phyloP scores from a whole-genome alignment of 2,113 vertebrate genomes.

The Pluvianellus socialis region DNA sequence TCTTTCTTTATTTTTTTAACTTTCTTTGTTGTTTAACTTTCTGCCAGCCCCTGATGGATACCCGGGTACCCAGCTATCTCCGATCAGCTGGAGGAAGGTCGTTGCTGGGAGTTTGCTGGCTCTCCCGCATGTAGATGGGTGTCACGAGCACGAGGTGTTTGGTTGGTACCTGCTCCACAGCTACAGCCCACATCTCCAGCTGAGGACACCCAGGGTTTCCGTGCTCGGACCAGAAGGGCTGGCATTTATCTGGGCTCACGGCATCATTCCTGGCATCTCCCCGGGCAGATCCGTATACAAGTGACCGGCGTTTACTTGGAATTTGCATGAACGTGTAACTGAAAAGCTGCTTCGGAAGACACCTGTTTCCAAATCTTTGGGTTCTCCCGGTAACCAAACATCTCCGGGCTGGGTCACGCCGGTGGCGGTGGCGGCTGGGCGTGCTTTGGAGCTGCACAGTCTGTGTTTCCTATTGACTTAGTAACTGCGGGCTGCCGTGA shows the following conservation, averaged over 20 bases:
- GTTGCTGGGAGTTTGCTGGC: neutral
- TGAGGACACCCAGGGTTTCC: neutral
- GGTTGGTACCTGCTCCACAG: neutral
- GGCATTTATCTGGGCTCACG: neutral
- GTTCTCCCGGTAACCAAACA: neutral
- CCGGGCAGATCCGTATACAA: neutral
- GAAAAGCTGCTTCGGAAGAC: neutral
- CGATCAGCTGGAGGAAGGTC: neutral
- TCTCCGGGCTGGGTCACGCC: neutral
- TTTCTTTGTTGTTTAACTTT: neutral
- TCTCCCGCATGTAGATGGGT: accelerated
- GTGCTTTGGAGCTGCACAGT: neutral
- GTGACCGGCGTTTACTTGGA: neutral
- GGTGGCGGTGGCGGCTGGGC: neutral
- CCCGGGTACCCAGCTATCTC: neutral
- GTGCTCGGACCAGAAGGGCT: neutral
- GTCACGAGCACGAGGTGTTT: accelerated
- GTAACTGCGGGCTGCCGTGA: neutral
- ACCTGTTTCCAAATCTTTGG: neutral
- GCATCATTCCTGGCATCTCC: neutral
- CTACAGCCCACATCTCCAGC: neutral
- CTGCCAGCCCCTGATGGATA: neutral
- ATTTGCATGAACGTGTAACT: neutral
- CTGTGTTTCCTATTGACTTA: neutral
- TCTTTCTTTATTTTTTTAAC: neutral